phyloP scores from a whole-genome alignment of 2,888 invertebrate species.

The Ypsolopha scabrella region DNA sequence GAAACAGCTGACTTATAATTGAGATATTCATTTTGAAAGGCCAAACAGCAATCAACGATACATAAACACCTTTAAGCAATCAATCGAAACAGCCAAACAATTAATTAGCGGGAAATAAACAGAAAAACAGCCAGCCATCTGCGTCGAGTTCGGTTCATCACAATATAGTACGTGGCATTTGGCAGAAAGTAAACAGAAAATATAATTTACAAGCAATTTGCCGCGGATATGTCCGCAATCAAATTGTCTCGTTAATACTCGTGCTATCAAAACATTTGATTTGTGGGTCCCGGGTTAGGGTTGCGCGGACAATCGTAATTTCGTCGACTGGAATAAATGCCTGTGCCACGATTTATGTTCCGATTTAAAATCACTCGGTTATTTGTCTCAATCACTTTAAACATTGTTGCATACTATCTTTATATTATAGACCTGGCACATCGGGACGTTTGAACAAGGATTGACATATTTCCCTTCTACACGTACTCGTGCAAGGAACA shows the following conservation, averaged over 20 bases:
- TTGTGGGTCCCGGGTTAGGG: conserved; percentile 53
- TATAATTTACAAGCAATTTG: conserved; percentile 71
- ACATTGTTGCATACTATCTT: no score
- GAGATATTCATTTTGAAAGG: no score
- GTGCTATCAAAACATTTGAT: conserved; percentile 71
- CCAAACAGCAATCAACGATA: no score
- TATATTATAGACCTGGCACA: no score
- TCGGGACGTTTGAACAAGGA: no score
- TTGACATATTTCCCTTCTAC: no score
- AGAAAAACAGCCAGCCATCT: conserved; percentile 30
- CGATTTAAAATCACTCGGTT: not conserved
- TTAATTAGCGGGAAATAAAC: conserved; percentile 56
- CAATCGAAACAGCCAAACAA: conserved; percentile 32
- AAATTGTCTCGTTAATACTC: conserved; percentile 70
- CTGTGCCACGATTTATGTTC: conserved; percentile 1
- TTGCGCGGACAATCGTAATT: conserved; percentile 39
- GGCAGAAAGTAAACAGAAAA: conserved; percentile 70
- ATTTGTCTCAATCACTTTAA: not conserved
- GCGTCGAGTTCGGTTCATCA: conserved; percentile 25
- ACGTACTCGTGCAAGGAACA: no score
- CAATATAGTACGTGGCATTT: conserved; percentile 52
- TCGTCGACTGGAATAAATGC: conserved; percentile 32
- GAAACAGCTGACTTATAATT: no score
- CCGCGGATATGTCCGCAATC: conserved; percentile 69
- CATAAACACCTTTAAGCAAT: not conserved